A percentile compares a stretch with the other conserved stretches of the same genome.
Evolutionary conservation across 2,797 vertebrate species (phyloP).

Genomic region (Sebastes iracundus): DNA sequence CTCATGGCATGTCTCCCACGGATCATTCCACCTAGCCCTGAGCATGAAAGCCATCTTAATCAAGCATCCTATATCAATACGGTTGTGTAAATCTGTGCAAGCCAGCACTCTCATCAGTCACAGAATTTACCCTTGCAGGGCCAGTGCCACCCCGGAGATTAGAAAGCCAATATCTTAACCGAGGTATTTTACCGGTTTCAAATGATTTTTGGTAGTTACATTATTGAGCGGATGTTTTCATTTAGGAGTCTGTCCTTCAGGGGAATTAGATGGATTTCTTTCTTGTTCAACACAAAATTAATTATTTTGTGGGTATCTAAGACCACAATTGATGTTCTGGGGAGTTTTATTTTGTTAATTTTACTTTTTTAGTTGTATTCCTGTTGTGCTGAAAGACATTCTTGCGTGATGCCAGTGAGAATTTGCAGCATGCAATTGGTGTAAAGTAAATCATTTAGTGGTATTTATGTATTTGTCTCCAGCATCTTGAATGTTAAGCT

Average conservation of each 20-base stretch:
- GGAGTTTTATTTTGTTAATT: neutral
- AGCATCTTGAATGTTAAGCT: neutral
- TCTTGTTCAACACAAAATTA: neutral
- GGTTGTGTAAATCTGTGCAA: constrained; percentile 53
- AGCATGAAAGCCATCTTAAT: constrained; percentile 62
- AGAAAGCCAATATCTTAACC: constrained; percentile 55
- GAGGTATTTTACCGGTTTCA: constrained; percentile 29
- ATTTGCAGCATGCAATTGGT: neutral
- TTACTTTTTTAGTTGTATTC: neutral
- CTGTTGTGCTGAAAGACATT: neutral
- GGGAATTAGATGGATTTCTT: constrained; percentile 28
- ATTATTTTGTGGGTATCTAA: constrained; percentile 3
- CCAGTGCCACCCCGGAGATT: constrained; percentile 24
- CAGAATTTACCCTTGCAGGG: constrained; percentile 28
- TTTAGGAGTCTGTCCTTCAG: constrained; percentile 23
- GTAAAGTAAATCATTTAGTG: neutral
- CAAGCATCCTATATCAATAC: constrained; percentile 44
- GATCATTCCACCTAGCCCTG: constrained; percentile 28
- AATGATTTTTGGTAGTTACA: constrained; percentile 52
- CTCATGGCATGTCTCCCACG: constrained; percentile 41
- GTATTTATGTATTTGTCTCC: neutral
- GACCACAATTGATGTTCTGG: constrained; percentile 2
- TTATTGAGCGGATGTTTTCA: constrained; percentile 50
- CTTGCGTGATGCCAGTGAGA: neutral
- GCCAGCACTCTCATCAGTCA: constrained; percentile 55